Base-by-base conservation (phyloP, 2,888 invertebrate species). In the Vanessa cardui region DNA sequence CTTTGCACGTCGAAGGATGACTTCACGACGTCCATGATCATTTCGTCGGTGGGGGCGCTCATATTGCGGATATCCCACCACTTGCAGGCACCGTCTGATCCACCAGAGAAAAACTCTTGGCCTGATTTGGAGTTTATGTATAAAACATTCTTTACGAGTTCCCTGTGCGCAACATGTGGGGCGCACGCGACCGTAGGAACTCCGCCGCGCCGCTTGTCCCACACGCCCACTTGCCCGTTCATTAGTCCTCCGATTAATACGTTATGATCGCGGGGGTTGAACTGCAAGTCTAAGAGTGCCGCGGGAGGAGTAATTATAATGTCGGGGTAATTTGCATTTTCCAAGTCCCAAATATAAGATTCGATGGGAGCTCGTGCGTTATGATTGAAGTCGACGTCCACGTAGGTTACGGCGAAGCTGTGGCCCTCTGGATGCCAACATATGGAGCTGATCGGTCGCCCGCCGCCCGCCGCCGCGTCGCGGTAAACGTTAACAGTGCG, bases 121-220 rank as follows among this genome's bases (percentile, higher is more conserved):
- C 98, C 98, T 1, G 97, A 96, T 89, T 99, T 99, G 0, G 98
- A 97, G 83, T 97, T 96, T 67, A 98, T 96, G 96, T 98, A 99
- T 0, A 97, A 86, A 6, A 97, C 95, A 73, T 95, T 96, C 73
- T 96, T 95, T 6, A 97, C 98, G 0, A 97, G 95, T 88, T 99
- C 98, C 39, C 96, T 93, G 84, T 99, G 99, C 68, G 98, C 97
- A 61, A 94, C 94, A 82, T 98, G 97, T 45, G 96, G 94, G 2
- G 95, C 94, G 74, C 96, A 95, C 61, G 94, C 87, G 74, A 95
- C 95, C 0, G 95, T 94, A 0, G 98, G 96, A 74, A 94, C 93
- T 50, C 95, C 94, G 15, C 97, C 96, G 73, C 94, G 94, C 75
- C 96, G 95, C 39, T 96, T 90, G 82, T 98, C 98, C 96, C 97